phyloP scores from a whole-genome alignment of 2,113 vertebrate species.

The Gallinago undulata region DNA sequence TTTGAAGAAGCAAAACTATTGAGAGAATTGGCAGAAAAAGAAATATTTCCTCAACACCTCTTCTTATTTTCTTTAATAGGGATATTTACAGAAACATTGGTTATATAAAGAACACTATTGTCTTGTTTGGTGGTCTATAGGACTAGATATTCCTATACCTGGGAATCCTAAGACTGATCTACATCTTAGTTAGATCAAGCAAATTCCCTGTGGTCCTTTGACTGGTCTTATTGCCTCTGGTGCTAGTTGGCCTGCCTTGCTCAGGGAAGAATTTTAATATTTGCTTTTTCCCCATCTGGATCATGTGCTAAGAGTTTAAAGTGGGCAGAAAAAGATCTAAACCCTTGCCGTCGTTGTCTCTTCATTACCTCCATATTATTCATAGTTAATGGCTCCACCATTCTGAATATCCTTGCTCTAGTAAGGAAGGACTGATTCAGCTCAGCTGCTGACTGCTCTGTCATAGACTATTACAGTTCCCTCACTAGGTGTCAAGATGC shows the following conservation, averaged over 20 bases:
- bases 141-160: background rate
- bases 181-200: background rate
- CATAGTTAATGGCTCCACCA: background rate
- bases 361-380: background rate
- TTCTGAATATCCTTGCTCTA: background rate
- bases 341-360: fast-evolving
- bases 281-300: background rate
- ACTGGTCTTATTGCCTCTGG: background rate
- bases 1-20: background rate
- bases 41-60: background rate
- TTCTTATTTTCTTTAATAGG: background rate
- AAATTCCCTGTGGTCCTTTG: background rate
- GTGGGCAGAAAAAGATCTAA: background rate
- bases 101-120: background rate
- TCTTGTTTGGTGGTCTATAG: background rate
- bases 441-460: background rate
- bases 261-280: background rate
- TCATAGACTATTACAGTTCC: background rate
- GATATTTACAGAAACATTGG: background rate
- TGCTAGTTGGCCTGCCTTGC: background rate
- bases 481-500: background rate
- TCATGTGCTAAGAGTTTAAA: background rate
- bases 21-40: background rate
- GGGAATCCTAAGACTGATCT: background rate
- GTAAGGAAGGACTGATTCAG: background rate